These are phyloP conservation scores for Eurystomus gularis DNA, from an alignment of 2,113 vertebrate species.

Conservation along the genomic window DNA sequence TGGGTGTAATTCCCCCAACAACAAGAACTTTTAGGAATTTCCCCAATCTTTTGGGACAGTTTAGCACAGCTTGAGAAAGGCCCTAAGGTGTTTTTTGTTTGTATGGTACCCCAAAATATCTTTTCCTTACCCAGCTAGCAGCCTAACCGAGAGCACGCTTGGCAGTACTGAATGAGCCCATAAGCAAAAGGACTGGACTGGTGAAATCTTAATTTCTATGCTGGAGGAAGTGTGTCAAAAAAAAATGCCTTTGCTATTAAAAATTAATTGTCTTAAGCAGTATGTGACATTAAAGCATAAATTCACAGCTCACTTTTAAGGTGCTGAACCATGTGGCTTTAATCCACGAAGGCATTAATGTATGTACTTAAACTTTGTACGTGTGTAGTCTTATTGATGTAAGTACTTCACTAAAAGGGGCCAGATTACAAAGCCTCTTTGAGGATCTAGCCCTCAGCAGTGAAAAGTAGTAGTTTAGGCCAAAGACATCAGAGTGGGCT, in stretches of 20 bases:
- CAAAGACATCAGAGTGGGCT: slow-evolving; percentile 9
- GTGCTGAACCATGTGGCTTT: background rate
- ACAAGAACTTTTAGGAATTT: background rate
- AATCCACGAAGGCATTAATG: background rate
- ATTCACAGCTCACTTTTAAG: background rate
- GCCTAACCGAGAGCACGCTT: fast-evolving
- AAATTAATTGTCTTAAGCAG: slow-evolving; percentile 23
- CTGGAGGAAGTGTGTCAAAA: background rate
- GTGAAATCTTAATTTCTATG: background rate
- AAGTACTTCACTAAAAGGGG: background rate
- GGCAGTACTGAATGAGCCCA: background rate
- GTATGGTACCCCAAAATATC: background rate
- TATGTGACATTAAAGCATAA: background rate
- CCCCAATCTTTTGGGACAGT: fast-evolving
- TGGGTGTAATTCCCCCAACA: background rate
- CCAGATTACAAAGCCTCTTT: slow-evolving; percentile 43
- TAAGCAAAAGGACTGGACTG: background rate
- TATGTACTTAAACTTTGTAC: background rate
- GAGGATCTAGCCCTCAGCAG: slow-evolving; percentile 7
- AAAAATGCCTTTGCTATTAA: background rate
- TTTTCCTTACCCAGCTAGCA: background rate
- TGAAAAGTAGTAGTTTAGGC: slow-evolving; percentile 15
- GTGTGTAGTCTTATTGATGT: background rate
- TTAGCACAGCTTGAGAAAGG: background rate
- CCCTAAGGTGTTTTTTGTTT: fast-evolving